Base-by-base conservation (phyloP, 1,140 invertebrate species). In the Aporrectodea caliginosa region DNA sequence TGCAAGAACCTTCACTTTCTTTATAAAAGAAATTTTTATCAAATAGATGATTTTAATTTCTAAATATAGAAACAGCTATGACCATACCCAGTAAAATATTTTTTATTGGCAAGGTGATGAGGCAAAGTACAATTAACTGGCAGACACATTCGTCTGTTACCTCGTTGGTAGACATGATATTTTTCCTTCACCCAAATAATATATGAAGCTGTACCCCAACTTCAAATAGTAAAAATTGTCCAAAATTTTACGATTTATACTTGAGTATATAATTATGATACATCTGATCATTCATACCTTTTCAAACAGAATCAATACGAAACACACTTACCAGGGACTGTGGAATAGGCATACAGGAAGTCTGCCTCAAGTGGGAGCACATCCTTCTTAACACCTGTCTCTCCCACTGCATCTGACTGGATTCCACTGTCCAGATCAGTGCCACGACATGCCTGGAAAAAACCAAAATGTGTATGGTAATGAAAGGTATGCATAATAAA, bases 261-360 rank as follows among this genome's bases (percentile, higher is more conserved):
- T n/a, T n/a, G n/a, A n/a, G n/a, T n/a, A n/a, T n/a, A n/a, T n/a
- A n/a, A n/a, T n/a, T n/a, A n/a, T n/a, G n/a, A n/a, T n/a, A n/a
- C n/a, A n/a, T n/a, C n/a, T n/a, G n/a, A n/a, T n/a, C n/a, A n/a
- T n/a, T n/a, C n/a, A n/a, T n/a, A n/a, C n/a, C n/a, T n/a, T n/a
- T n/a, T n/a, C n/a, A n/a, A n/a, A n/a, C 43, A 12, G 43, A 58
- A 58, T 6, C 43, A 22, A 58, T 12, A 58, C 22, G 43, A 58
- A 58, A 58, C 22, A 6, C 22, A 58, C 43, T 83, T 88, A 92
- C 95, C 95, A 86, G 95, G 93, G 78, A 98, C 93, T 31, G 96
- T 97, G 12, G 95, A 97, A 87, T 96, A 98, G 22, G 93, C 93
- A 84, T 98, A 94, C 16, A 98, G 89, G 88, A 98, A 96, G 87